A percentile compares a stretch with the other conserved stretches of the same genome.
Evolutionary conservation across 2,888 invertebrate species (phyloP).

Genomic region (Dicranocentrus wangi): DNA sequence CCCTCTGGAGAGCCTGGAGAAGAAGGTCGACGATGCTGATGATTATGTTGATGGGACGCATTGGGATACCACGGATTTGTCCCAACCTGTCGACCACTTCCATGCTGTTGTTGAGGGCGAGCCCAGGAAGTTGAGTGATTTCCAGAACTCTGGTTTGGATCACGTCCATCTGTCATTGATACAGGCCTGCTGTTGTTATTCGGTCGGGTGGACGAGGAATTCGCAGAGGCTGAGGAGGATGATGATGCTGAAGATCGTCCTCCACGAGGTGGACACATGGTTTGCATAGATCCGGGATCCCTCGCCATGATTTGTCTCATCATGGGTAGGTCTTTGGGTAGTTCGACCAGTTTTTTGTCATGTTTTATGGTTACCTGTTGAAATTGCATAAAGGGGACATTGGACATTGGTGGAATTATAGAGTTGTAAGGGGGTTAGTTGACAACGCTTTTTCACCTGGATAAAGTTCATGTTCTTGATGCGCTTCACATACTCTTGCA

Average conservation of each 20-base stretch:
- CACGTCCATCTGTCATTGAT: neutral
- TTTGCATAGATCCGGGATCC: neutral
- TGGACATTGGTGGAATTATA: too few relatives aligned
- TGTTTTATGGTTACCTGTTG: conserved; percentile 37
- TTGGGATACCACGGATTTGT: neutral
- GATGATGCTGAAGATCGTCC: neutral
- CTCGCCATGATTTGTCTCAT: conserved; percentile 40
- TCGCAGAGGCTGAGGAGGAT: neutral
- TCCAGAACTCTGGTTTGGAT: neutral
- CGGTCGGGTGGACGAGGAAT: neutral
- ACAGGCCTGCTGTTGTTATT: neutral
- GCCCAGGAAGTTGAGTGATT: neutral
- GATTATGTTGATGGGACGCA: neutral
- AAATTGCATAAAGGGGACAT: conserved; percentile 27
- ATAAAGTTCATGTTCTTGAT: conserved; percentile 63
- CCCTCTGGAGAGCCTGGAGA: conserved; percentile 28
- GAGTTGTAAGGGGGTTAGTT: too few relatives aligned
- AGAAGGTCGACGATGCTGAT: neutral
- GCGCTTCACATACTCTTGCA: conserved; percentile 57
- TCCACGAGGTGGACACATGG: neutral
- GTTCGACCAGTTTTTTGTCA: conserved; percentile 39
- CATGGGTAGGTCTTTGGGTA: neutral
- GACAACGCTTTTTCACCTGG: conserved; percentile 42
- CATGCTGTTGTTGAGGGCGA: neutral
- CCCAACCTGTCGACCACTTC: neutral